phyloP scores from a whole-genome alignment of 2,797 vertebrate genomes.

The Falco novaeseelandiae region DNA sequence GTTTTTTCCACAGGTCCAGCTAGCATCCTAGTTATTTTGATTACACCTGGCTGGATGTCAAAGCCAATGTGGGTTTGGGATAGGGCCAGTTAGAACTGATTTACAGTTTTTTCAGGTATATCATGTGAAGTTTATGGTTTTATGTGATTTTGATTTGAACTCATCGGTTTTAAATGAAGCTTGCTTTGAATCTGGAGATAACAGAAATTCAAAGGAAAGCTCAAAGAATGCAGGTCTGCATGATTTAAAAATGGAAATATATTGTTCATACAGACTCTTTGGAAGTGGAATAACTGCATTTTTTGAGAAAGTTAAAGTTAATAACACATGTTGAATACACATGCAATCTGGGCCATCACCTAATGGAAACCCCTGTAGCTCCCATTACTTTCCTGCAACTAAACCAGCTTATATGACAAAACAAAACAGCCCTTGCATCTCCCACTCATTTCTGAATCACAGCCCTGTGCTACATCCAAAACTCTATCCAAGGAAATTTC shows the following conservation, averaged over 20 bases:
- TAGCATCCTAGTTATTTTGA: constrained; percentile 39
- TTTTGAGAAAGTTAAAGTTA: constrained; percentile 49
- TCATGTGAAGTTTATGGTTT: constrained; percentile 48
- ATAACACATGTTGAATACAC: constrained; percentile 47
- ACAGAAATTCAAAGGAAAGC: constrained; percentile 56
- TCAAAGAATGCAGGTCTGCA: constrained; percentile 30
- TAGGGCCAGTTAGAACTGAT: constrained; percentile 51
- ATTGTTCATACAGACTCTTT: constrained; percentile 30
- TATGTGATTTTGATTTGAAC: constrained; percentile 66
- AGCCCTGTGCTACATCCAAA: neutral
- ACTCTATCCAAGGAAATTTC: neutral
- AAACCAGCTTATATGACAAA: neutral
- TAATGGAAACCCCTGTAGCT: constrained; percentile 43
- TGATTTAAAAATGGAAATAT: constrained; percentile 50
- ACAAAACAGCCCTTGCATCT: neutral
- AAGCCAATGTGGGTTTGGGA: constrained; percentile 34
- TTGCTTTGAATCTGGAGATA: constrained; percentile 64
- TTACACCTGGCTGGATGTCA: constrained; percentile 58
- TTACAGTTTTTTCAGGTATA: constrained; percentile 46
- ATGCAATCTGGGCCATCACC: constrained; percentile 27
- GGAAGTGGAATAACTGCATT: constrained; percentile 40
- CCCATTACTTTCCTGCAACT: neutral
- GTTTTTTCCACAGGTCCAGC: neutral
- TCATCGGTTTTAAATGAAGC: constrained; percentile 50
- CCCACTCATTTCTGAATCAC: neutral